Evolutionary conservation across 2,888 invertebrate species (phyloP), one percentile per base, ranked within the genome.

Genomic region (Rhopalosiphum nymphaeae): DNA sequence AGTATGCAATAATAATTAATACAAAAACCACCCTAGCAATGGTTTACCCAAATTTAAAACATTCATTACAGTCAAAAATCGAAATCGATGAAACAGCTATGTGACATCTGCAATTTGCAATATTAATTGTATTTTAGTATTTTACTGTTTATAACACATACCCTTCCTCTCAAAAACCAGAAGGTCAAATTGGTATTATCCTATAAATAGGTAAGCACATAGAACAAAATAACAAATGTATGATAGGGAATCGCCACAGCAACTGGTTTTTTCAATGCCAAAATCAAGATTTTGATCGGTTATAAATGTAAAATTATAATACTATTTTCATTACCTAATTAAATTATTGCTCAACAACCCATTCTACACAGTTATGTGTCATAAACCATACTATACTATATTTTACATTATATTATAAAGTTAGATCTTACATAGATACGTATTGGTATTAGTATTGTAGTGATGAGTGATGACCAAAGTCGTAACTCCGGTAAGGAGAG

Each of bases 151-250:
- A 53, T 21, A 21, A 16, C 4, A 21, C 16, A 13, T 29, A 5
- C n/a, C 61, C n/a, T 1, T n/a, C n/a, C 5, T 5, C 2, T 0
- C 1, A 7, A 36, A 4, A 21, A 3, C 36, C 21, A 21, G 78
- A 36, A 78, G 36, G 78, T 21, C 21, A 36, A 78, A 78, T 78
- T 21, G 2, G 36, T 9, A 36, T 36, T 25, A 78, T 36, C 3
- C 78, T 21, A 78, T 78, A 78, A 78, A 78, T 78, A 36, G 21
- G 0, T 5, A 36, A 7, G 1, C 9, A 78, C 21, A 7, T 78
- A 1, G 67, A 7, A 78, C 78, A 67, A n/a, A n/a, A 21, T 16
- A 16, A 36, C 36, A n/a, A n/a, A 67, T 4, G n/a, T 26, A 67
- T 67, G 67, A 53, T 53, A 21, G 5, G 5, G 16, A 16, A 67